These are phyloP conservation scores for Aleadryas rufinucha DNA, from an alignment of 2,113 vertebrate genomes.

Conservation along the genomic window DNA sequence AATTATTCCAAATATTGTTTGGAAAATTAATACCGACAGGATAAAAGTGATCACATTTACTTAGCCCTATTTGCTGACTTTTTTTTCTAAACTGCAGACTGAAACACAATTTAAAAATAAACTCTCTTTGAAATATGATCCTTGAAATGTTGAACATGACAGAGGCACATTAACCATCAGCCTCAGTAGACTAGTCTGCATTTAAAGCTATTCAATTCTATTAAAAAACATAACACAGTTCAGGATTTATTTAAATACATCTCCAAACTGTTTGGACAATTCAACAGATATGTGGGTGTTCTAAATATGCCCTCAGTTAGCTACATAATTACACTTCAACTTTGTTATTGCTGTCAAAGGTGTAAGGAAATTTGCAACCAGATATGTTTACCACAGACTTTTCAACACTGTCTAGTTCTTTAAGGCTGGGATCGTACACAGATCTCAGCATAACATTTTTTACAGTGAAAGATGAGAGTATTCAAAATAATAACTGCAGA, in stretches of 20 bases:
- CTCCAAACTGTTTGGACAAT: not conserved
- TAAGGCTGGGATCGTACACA: not conserved
- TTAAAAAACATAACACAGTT: not conserved
- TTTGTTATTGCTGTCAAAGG: not conserved
- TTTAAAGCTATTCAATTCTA: not conserved
- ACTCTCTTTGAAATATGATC: constrained; percentile 25
- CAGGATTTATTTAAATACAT: not conserved
- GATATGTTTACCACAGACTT: not conserved
- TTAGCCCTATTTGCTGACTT: not conserved
- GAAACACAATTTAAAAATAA: constrained; percentile 45
- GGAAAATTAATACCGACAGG: constrained; percentile 38
- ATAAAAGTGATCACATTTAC: constrained; percentile 18
- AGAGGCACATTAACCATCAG: constrained; percentile 1
- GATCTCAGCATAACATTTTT: not conserved
- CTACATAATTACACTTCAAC: not conserved
- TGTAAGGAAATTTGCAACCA: not conserved
- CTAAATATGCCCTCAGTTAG: not conserved
- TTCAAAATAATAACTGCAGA: not conserved
- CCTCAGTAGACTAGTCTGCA: not conserved
- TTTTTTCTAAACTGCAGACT: not conserved
- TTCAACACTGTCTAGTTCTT: not conserved
- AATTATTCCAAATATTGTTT: constrained; percentile 14
- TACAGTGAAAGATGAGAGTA: not conserved
- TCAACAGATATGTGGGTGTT: not conserved
- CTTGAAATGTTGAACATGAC: constrained; percentile 34